Base-by-base conservation (phyloP, 1,140 invertebrate species). In the Halesus radiatus region DNA sequence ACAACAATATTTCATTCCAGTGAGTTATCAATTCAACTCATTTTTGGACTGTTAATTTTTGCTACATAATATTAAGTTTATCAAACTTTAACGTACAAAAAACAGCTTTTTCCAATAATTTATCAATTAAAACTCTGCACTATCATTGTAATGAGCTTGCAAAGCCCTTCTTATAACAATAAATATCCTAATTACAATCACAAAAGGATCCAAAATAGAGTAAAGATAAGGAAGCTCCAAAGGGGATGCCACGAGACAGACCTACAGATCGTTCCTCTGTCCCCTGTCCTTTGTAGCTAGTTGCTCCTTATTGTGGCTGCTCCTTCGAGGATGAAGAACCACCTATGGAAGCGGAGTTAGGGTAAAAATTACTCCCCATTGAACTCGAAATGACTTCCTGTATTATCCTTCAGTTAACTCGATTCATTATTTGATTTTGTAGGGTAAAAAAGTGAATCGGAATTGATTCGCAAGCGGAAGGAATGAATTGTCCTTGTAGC, bases 331-430 rank as follows among this genome's bases (percentile, higher is more conserved):
- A 79, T 82, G 81, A 82, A 82, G 50, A 81, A 81, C 80, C 80
- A 81, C 80, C 80, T 81, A 81, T 81, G 80, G 52, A 22, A 54
- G 73, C 53, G 73, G 52, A 58, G 72, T 32, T 56, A 56, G 52
- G 53, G 37, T 62, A 75, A 54, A 79, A 82, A 82, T 82, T 77
- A 82, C 81, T 82, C 81, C 78, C 81, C 81, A 82, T 80, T 80
- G 81, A 82, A 77, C 81, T 68, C 81, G 66, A 80, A 82, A 82
- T 79, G 81, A 79, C 81, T 82, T 82, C 81, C 81, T 79, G 81
- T 80, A 79, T 79, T 82, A 82, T 82, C 81, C 78, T 80, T 77
- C 73, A 77, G 81, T 82, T 82, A 82, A 82, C 81, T 82, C 68
- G 74, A 82, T 79, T 82, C 73, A 82, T 82, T 79, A 82, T 82